These are phyloP conservation scores for Leptopilina syphax DNA, from an alignment of 2,888 invertebrate genomes.

Conservation along the genomic window DNA sequence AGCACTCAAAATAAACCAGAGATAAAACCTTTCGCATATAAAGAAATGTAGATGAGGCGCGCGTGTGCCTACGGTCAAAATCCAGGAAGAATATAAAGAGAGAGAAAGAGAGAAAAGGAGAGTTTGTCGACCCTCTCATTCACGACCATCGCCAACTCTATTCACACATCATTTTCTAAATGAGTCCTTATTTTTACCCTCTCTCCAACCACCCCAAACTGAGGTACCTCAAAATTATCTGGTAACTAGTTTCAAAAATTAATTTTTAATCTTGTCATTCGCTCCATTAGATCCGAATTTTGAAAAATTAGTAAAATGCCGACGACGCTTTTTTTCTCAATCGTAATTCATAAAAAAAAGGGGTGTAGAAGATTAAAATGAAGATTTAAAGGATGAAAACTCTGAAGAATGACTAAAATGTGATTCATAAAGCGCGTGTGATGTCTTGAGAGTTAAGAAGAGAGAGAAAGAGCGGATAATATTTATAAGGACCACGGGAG, in stretches of 20 bases:
- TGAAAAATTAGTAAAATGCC: no score
- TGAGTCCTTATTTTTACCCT: no score
- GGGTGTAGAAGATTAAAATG: no score
- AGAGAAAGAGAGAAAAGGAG: conserved; percentile 38
- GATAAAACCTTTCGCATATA: conserved; percentile 46
- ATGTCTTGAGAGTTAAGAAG: conserved; percentile 17
- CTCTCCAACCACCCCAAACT: no score
- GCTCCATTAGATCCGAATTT: no score
- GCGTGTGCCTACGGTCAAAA: conserved; percentile 40
- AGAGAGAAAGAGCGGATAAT: no score
- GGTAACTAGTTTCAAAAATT: no score
- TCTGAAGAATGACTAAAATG: background rate
- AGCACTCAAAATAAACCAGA: conserved; percentile 56
- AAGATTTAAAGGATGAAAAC: background rate
- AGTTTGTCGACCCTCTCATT: conserved; percentile 45
- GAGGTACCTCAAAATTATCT: no score
- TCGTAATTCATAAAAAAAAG: no score
- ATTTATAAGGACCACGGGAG: background rate
- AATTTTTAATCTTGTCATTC: no score
- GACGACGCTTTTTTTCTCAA: no score
- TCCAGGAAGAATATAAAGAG: conserved; percentile 40
- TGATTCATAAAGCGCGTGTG: conserved; percentile 4
- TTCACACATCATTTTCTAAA: conserved; percentile 10
- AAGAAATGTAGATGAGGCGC: conserved; percentile 34
- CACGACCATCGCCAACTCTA: conserved; percentile 37